These are phyloP conservation scores for Trichogramma dendrolimi DNA, from an alignment of 2,888 invertebrate species.

Conservation along the genomic window DNA sequence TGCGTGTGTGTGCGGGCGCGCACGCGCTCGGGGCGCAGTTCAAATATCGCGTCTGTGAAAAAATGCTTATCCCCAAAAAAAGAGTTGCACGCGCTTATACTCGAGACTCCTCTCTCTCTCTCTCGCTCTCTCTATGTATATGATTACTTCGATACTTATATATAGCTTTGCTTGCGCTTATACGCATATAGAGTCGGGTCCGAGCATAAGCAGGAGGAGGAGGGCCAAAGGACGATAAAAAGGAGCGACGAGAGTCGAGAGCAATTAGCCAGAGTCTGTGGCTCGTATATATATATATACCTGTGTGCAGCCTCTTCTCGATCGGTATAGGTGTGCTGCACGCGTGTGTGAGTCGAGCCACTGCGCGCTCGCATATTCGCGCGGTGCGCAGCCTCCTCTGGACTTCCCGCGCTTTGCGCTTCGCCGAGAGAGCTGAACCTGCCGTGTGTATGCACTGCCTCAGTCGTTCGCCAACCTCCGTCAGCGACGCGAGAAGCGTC, in stretches of 20 bases:
- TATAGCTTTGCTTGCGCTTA: neutral
- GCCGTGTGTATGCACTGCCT: conserved; percentile 27
- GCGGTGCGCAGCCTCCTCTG: conserved; percentile 40
- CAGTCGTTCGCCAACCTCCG: conserved; percentile 49
- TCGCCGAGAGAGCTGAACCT: conserved; percentile 8
- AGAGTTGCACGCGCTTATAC: neutral
- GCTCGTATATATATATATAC: too few relatives aligned
- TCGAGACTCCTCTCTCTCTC: conserved; percentile 6
- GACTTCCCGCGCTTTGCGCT: conserved; percentile 31
- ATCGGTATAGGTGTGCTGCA: neutral
- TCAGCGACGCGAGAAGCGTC: conserved; percentile 31
- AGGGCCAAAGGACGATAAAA: conserved; percentile 1
- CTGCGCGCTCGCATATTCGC: conserved; percentile 38
- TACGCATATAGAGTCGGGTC: neutral
- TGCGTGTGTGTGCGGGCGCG: too few relatives aligned
- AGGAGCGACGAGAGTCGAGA: conserved; percentile 21
- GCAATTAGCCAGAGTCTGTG: conserved; percentile 19
- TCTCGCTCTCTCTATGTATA: neutral
- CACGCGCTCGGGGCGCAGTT: too few relatives aligned
- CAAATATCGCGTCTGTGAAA: too few relatives aligned
- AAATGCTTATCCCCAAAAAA: too few relatives aligned
- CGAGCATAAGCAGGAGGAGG: conserved; percentile 6
- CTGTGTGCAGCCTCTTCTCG: neutral
- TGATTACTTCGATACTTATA: neutral
- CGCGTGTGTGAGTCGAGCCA: conserved; percentile 20